Conservation (phyloP, 2,888 invertebrate species). For the Catocala nupta region DNA sequence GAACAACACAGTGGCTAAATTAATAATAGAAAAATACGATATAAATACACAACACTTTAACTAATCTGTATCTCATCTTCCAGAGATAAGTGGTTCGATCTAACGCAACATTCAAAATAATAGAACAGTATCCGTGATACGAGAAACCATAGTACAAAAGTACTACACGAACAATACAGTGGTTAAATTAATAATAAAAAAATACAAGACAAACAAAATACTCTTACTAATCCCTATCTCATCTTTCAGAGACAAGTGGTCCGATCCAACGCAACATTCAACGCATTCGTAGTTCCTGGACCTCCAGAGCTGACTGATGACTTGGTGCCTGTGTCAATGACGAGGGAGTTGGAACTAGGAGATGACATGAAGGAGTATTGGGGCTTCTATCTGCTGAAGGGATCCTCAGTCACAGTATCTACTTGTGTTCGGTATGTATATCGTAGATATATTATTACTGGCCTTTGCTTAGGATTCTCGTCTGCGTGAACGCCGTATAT, state of each 20-base stretch:
- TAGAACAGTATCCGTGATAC: too few relatives aligned
- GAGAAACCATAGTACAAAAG: too few relatives aligned
- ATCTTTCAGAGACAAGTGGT: conserved; percentile 89
- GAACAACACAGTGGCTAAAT: too few relatives aligned
- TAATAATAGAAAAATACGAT: too few relatives aligned
- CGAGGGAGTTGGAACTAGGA: conserved; percentile 89
- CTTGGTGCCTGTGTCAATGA: conserved; percentile 89
- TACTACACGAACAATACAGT: too few relatives aligned
- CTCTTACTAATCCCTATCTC: neutral
- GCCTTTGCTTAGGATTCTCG: too few relatives aligned
- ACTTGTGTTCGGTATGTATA: conserved; percentile 90
- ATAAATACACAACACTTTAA: neutral
- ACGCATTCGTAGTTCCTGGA: conserved; percentile 90
- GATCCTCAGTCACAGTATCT: conserved; percentile 91
- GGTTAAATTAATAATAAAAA: too few relatives aligned
- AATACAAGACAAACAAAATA: too few relatives aligned
- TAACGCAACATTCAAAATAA: conserved; percentile 91
- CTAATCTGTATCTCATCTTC: conserved; percentile 2
- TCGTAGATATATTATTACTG: neutral
- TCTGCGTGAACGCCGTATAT: too few relatives aligned
- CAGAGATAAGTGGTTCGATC: conserved; percentile 90
- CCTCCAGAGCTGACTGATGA: conserved; percentile 87
- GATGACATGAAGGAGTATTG: conserved; percentile 95
- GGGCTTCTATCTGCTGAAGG: conserved; percentile 93
- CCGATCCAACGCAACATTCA: conserved; percentile 91